Evolutionary conservation across 2,888 invertebrate species (phyloP), one percentile per base, ranked within the genome.

Genomic region (Aphodius granarius): DNA sequence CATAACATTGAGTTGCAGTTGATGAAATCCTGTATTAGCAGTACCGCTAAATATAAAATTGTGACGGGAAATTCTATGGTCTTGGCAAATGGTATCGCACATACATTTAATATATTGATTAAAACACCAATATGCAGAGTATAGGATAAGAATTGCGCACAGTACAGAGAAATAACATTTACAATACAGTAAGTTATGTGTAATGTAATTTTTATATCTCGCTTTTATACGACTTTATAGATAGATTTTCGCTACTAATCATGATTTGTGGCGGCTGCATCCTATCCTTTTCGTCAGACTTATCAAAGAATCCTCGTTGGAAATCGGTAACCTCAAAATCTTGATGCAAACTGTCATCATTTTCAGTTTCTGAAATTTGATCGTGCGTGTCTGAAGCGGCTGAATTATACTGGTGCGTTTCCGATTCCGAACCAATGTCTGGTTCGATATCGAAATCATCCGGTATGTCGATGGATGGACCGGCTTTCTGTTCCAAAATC

Each of bases 401-500:
- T 20, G 21, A 18, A 65, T 13, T n/a, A 13, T 23, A 19, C 22
- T 20, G 3, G n/a, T 72, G 63, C 22, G 21, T 63, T 76, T 74
- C 71, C 19, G 63, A 63, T 74, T 73, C 70, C 63, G 75, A 71
- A 17, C 63, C 68, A 17, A 18, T 74, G 13, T 75, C 75, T 66
- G 73, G 78, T 70, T 79, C 78, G 23, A 75, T 77, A 63, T 80
- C 80, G 71, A 88, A 88, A 84, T 89, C 88, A 78, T 88, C 88
- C 73, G 89, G 88, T 70, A 89, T 88, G 81, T 89, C 89, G 66
- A 89, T 86, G 66, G 89, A 87, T 71, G 88, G 87, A 71, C 89
- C 87, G 16, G 89, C 86, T 5, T 89, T 90, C 77, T 90, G 85
- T 81, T 90, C 89, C 2, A 91, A 88, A 23, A 91, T 90, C 76